Percentiles rank a stretch among this genome's conserved stretches.
phyloP scores from a whole-genome alignment of 1,140 invertebrate species.

The Eupeodes corollae region DNA sequence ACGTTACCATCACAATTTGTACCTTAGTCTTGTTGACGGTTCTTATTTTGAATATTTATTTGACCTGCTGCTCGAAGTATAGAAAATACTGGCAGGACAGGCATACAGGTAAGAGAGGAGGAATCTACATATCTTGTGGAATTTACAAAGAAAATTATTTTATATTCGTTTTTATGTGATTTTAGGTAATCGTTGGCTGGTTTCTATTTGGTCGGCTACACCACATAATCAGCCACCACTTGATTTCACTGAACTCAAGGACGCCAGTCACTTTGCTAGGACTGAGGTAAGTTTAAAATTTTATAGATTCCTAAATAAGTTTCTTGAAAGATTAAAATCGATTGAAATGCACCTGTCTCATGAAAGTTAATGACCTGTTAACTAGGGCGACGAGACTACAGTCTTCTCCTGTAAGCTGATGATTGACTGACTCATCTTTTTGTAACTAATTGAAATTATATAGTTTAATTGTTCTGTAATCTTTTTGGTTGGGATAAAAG shows the following conservation, averaged over 20 bases:
- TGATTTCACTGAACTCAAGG: constrained; percentile 62
- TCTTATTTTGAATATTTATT: constrained; percentile 61
- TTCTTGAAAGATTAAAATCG: not conserved
- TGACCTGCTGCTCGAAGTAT: constrained; percentile 68
- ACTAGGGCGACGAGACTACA: too few species aligned
- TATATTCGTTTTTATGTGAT: not conserved
- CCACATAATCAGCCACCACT: constrained; percentile 72
- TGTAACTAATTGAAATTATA: too few species aligned
- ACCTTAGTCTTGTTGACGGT: constrained; percentile 55
- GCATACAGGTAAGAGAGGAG: constrained; percentile 55
- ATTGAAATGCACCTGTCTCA: not conserved
- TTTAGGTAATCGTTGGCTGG: constrained; percentile 68
- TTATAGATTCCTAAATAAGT: not conserved
- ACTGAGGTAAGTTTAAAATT: constrained; percentile 23
- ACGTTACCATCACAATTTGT: constrained; percentile 65
- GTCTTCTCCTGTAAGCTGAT: not conserved
- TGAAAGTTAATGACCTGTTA: too few species aligned
- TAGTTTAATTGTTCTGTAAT: too few species aligned
- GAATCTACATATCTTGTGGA: too few species aligned
- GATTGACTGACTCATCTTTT: too few species aligned
- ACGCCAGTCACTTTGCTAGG: constrained; percentile 34
- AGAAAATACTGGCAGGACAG: constrained; percentile 68
- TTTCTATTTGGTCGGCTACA: constrained; percentile 69
- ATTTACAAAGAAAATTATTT: not conserved
- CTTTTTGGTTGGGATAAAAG: too few species aligned